Conservation (phyloP, 2,888 invertebrate genomes). For the Microplitis manilae region DNA sequence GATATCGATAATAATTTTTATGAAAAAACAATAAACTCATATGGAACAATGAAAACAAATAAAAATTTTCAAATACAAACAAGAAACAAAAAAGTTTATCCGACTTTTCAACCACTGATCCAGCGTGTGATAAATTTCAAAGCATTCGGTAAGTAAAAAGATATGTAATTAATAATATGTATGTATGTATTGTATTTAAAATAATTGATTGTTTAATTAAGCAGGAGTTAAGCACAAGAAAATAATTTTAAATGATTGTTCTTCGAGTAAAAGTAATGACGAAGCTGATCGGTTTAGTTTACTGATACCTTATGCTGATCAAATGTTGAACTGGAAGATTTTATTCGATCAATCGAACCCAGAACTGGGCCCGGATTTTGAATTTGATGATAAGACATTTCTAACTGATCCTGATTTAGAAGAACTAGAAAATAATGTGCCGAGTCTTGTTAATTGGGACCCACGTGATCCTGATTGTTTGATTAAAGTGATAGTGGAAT, state of each 20-base stretch:
- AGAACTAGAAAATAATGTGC: slow-evolving; percentile 73
- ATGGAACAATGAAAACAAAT: background rate
- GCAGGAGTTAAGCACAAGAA: background rate
- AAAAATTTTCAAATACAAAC: background rate
- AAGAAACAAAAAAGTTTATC: background rate
- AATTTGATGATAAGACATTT: slow-evolving; percentile 81
- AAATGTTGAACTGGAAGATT: slow-evolving; percentile 80
- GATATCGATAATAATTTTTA: background rate
- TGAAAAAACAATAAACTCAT: background rate
- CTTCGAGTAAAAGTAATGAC: background rate
- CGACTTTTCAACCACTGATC: background rate
- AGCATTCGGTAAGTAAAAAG: slow-evolving; percentile 2
- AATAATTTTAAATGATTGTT: background rate
- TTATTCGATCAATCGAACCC: slow-evolving; percentile 78
- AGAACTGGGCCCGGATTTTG: slow-evolving; percentile 82
- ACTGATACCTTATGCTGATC: slow-evolving; percentile 81
- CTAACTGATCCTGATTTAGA: slow-evolving; percentile 75
- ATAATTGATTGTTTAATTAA: background rate
- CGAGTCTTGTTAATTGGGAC: slow-evolving; percentile 79
- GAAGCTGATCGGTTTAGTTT: slow-evolving; percentile 75
- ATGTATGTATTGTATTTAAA: background rate
- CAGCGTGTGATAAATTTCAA: background rate
- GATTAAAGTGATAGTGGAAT: slow-evolving; percentile 76
- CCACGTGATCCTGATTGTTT: slow-evolving; percentile 76
- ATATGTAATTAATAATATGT: background rate